Evolutionary conservation across 2,113 vertebrate genomes (phyloP).

Genomic region (Tauraco erythrolophus): DNA sequence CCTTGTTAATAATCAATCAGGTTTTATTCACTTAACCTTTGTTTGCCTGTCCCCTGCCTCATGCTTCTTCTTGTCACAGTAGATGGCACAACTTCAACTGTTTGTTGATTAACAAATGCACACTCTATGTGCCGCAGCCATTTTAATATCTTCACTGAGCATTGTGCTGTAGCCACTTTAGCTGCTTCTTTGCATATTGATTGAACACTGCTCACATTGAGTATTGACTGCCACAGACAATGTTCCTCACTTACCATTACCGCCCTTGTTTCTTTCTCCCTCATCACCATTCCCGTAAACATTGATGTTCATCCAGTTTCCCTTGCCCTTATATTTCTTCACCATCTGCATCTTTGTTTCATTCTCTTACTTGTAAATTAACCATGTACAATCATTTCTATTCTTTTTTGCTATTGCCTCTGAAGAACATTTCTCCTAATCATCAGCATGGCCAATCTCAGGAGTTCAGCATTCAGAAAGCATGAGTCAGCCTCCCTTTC

Average conservation of each 20-base stretch:
- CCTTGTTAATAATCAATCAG: constrained; percentile 42
- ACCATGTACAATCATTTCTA: neutral
- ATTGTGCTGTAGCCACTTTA: constrained; percentile 3
- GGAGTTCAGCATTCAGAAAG: neutral
- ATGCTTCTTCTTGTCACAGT: neutral
- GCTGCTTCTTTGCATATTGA: constrained; percentile 57
- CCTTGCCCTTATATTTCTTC: constrained; percentile 1
- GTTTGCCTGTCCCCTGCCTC: neutral
- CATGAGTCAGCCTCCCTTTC: neutral
- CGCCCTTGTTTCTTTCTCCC: neutral
- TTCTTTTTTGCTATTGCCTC: neutral
- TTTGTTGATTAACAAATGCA: constrained; percentile 21
- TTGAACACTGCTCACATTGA: neutral
- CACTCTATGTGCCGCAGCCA: neutral
- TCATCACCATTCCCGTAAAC: constrained; percentile 13
- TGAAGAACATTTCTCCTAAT: neutral
- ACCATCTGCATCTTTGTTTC: constrained; percentile 40
- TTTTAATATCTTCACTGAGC: neutral
- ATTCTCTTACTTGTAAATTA: constrained; percentile 20
- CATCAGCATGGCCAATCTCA: neutral
- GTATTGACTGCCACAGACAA: constrained; percentile 46
- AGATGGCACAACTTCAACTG: neutral
- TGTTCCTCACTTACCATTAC: constrained; percentile 48
- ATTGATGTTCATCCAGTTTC: neutral
- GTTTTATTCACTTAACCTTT: constrained; percentile 40